Evolutionary conservation across 1,140 invertebrate species (phyloP), one percentile per base, ranked within the genome.

Genomic region (Caerostris extrusa): DNA sequence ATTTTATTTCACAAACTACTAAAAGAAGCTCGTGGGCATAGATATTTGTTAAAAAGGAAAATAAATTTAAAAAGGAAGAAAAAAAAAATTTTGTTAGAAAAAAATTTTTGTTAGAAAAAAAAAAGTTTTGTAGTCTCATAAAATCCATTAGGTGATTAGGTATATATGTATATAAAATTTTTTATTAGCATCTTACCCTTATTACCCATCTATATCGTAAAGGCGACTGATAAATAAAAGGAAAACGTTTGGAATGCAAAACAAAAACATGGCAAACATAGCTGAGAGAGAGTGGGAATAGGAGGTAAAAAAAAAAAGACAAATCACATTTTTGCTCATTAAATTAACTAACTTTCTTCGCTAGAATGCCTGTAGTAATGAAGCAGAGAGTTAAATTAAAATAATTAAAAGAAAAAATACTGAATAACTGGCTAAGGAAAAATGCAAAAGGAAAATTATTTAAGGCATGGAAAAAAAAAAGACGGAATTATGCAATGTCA

Each of bases 251-350:
- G 71, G 90, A 91, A 91, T 91, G 90, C 34, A 61, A 58, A 60
- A 53, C 55, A 91, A 91, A 77, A 91, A 81, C 88, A 90, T 57
- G n/a, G 53, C n/a, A 34, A 56, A 14, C 81, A 19, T 3, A 60
- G 60, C 14, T 88, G 14, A n/a, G 58, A 50, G 85, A 19, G 8
- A n/a, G 34, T 1, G 34, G 2, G 34, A 2, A 34, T 2, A 34
- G 34, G 5, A 56, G 71, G 34, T 61, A 7, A 8, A 17, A 56
- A 12, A 8, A 17, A 56, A 7, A 56, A 19, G 58, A 19, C n/a
- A 69, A 89, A 89, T 92, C 90, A 64, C 90, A 92, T 85, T 92
- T 57, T 85, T 85, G 90, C 82, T 92, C 71, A 92, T 92, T 92
- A 82, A 92, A 92, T 92, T 92, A 92, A 60, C 81, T 85, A 55